Percentiles rank a stretch among this genome's conserved stretches.
Conservation (phyloP, 2,113 vertebrate species). For the Thryonomys swinderianus region DNA sequence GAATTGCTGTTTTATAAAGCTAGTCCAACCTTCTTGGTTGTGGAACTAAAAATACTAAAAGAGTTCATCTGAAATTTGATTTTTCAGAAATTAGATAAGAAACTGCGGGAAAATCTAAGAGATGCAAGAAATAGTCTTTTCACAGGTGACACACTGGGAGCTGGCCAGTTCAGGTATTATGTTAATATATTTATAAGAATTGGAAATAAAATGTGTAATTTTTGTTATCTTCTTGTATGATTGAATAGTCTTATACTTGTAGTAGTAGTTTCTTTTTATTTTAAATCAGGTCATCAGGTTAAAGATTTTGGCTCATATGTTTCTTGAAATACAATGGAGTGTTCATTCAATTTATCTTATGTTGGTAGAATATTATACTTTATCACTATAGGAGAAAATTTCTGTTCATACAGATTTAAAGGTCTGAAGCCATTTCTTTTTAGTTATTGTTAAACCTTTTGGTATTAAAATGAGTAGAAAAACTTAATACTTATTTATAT, state of each 20-base stretch:
- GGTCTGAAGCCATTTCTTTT: slow-evolving; percentile 45
- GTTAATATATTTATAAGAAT: slow-evolving; percentile 3
- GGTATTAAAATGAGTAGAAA: background rate
- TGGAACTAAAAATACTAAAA: slow-evolving; percentile 45
- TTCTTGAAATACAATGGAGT: slow-evolving; percentile 40
- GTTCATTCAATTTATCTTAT: background rate
- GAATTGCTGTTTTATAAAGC: slow-evolving; percentile 36
- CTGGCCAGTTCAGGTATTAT: slow-evolving; percentile 96
- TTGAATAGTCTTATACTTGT: background rate
- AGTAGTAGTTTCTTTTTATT: slow-evolving; percentile 12
- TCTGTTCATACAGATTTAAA: slow-evolving; percentile 39
- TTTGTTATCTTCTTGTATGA: background rate
- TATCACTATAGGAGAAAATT: slow-evolving; percentile 17
- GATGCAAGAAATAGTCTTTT: slow-evolving; percentile 99
- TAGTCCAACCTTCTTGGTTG: slow-evolving; percentile 37
- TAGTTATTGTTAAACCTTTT: background rate
- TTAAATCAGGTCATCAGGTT: background rate
- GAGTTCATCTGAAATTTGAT: slow-evolving; percentile 62
- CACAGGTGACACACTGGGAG: slow-evolving; percentile 95
- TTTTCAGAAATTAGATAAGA: slow-evolving; percentile 97
- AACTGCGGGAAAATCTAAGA: slow-evolving; percentile 97
- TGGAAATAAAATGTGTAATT: background rate
- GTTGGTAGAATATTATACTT: slow-evolving; percentile 39
- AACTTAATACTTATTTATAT: slow-evolving; percentile 25
- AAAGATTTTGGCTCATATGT: slow-evolving; percentile 39